phyloP scores from a whole-genome alignment of 2,797 vertebrate genomes.

The Pterois miles region DNA sequence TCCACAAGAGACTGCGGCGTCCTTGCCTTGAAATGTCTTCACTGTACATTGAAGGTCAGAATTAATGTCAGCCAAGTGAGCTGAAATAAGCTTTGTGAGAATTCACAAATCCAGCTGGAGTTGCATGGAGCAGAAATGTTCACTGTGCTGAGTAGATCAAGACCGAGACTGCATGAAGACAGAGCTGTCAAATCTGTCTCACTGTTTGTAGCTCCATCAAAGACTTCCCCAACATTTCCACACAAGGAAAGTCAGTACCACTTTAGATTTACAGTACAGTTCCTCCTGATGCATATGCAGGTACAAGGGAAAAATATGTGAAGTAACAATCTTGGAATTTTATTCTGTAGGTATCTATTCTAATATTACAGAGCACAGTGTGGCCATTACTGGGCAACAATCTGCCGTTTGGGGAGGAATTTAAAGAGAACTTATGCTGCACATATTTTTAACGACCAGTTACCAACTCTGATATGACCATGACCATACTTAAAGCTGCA shows the following conservation, averaged over 20 bases:
- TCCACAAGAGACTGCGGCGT: slow-evolving; percentile 21
- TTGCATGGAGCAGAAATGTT: slow-evolving; percentile 7
- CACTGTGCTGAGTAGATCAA: slow-evolving; percentile 3
- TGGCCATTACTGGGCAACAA: background rate
- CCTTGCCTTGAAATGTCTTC: slow-evolving; percentile 21
- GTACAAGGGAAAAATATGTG: background rate
- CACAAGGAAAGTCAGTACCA: background rate
- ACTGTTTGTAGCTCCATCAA: slow-evolving; percentile 14
- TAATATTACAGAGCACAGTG: background rate
- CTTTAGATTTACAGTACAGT: background rate
- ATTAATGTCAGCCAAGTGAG: slow-evolving; percentile 45
- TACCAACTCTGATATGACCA: background rate
- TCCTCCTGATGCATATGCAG: background rate
- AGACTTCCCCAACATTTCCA: background rate
- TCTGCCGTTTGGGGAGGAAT: background rate
- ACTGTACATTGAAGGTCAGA: slow-evolving; percentile 39
- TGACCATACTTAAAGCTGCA: background rate
- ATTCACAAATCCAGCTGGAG: slow-evolving; percentile 29
- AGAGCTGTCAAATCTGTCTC: slow-evolving; percentile 7
- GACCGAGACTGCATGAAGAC: slow-evolving; percentile 8
- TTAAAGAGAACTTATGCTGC: background rate
- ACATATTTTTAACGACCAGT: background rate
- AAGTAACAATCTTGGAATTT: background rate
- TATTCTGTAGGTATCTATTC: background rate
- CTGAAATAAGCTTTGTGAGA: slow-evolving; percentile 29